A percentile compares a stretch with the other conserved stretches of the same genome.
These are phyloP conservation scores for Prunella himalayana DNA, from an alignment of 2,113 vertebrate species.

Conservation along the genomic window DNA sequence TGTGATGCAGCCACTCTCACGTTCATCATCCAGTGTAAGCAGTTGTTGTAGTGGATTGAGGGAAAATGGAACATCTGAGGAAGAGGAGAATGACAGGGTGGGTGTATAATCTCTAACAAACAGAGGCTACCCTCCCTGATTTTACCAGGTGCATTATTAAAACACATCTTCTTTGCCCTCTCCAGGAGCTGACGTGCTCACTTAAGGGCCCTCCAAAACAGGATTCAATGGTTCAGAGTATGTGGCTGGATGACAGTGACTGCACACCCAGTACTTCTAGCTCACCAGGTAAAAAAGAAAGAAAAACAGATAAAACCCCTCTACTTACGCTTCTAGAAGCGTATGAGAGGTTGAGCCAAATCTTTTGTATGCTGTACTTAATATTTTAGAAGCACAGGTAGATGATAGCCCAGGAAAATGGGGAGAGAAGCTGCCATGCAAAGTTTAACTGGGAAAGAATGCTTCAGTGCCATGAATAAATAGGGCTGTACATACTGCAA, in stretches of 20 bases:
- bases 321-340: background rate
- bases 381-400: background rate
- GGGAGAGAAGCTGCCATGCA: background rate
- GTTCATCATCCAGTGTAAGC: constrained; percentile 60
- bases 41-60: constrained; percentile 65
- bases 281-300: constrained; percentile 57
- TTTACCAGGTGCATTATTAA: constrained; percentile 29
- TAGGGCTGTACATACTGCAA: background rate
- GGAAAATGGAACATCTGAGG: constrained; percentile 50
- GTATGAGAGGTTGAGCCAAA: background rate
- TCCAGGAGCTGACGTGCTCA: constrained; percentile 61
- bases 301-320: background rate
- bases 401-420: background rate
- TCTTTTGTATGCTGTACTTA: background rate
- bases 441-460: background rate
- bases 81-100: constrained; percentile 62
- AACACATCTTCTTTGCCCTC: constrained; percentile 17
- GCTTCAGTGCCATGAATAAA: background rate
- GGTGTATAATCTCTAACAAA: constrained; percentile 14
- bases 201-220: constrained; percentile 47
- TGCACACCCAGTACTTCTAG: constrained; percentile 60
- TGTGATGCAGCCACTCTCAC: constrained; percentile 54
- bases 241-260: constrained; percentile 59
- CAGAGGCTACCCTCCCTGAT: background rate
- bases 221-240: constrained; percentile 40